Evolutionary conservation across 2,113 vertebrate genomes (phyloP), one percentile per base, ranked within the genome.

Genomic region (Steatornis caripensis): DNA sequence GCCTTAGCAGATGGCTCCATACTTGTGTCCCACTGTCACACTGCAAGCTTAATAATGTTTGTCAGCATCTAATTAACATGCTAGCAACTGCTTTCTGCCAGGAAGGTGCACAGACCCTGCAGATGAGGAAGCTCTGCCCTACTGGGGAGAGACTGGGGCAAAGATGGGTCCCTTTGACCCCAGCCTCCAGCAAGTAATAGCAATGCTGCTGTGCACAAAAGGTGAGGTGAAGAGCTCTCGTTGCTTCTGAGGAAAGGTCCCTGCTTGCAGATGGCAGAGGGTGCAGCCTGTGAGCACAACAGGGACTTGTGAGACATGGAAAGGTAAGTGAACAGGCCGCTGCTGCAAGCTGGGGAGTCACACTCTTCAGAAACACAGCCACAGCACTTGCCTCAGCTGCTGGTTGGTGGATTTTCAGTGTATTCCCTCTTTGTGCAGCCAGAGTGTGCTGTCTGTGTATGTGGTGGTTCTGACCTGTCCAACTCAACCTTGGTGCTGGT

Each of bases 11-110:
- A 43, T 36, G 58, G 30, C 41, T 86, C 55, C 0, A 0, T 36
- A 15, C n/a, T 29, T 46, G 1, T 0, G 3, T 41, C 49, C 69
- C n/a, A 24, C 26, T 46, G 41, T 68, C 64, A 10, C 0, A 1
- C 55, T 81, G 71, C 37, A 77, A 39, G 26, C 68, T 58, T 81
- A 39, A 57, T 41, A 32, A 58, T 24, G 34, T 62, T 84, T 89
- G 90, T 69, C 76, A 86, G 55, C n/a, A 62, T 10, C 11, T 70
- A 39, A 87, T 91, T 62, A 76, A 57, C 43, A 26, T 10, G 9
- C 14, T 45, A 39, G 58, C 48, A 55, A 66, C 49, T 23, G 11
- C n/a, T 55, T 85, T 27, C 46, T 80, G 48, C 72, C 9, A 16
- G 51, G 71, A 68, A 53, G 36, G 51, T 68, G n/a, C 23, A 30